Evolutionary conservation across 2,888 invertebrate genomes (phyloP), one percentile per base, ranked within the genome.

Genomic region (Hylaea fasciaria): DNA sequence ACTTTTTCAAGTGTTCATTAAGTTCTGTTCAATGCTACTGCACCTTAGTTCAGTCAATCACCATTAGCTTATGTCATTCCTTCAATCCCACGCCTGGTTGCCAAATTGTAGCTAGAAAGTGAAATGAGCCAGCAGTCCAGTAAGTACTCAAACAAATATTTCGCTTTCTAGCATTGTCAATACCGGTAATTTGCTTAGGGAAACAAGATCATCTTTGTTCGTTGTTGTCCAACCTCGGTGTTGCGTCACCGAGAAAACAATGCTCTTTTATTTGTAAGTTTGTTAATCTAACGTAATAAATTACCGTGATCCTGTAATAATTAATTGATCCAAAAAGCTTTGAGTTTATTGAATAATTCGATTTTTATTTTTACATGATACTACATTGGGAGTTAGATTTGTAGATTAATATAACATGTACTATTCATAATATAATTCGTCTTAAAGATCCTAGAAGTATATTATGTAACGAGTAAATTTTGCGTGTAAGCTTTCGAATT

Each of bases 131-230:
- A 41, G 41, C 43, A 41, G 40, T 45, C 45, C 51, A 52, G 52
- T 43, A 58, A 40, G 40, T 40, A 49, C 49, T 16, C 16, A 29
- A 45, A 32, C 59, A 59, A 51, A 60, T 55, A 60, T 46, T 45
- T 46, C 54, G 41, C 60, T 60, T 60, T 60, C 60, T 51, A 32
- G 28, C 55, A 51, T 58, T 55, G 55, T 62, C 57, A 57, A 62
- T 50, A 53, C 46, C 22, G 57, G 43, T 39, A 46, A 57, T 57
- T 57, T 57, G 50, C 40, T 35, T 53, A 29, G 52, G 32, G 37
- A 41, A 53, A 59, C 53, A 48, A 59, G 58, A 59, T 29, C 53
- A 53, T 49, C 58, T 39, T 49, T 53, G 48, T 51, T 37, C 10
- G 14, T 49, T 39, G 37, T 32, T 7, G 32, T 32, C 29, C 29